Conservation (phyloP, 2,113 vertebrate genomes). For the Labeo catla region DNA sequence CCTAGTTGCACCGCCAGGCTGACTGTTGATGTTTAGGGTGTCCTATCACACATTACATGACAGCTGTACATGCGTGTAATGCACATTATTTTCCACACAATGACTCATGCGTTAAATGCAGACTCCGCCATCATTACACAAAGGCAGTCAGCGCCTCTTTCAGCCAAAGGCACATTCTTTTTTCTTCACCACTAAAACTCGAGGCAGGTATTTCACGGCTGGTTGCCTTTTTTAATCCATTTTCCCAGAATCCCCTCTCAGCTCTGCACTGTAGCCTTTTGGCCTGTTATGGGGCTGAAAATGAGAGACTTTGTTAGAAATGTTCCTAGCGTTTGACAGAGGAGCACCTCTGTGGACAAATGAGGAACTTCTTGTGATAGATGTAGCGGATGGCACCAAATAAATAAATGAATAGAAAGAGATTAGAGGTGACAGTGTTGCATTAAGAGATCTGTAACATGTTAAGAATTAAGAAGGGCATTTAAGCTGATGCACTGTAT, state of each 20-base stretch:
- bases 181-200: slow-evolving; percentile 68
- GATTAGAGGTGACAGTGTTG: background rate
- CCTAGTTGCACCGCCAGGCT: background rate
- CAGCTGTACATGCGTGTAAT: background rate
- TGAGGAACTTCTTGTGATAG: background rate
- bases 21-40: background rate
- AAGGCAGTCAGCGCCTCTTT: slow-evolving; percentile 21
- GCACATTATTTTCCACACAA: slow-evolving; percentile 11
- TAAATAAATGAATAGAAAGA: background rate
- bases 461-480: background rate
- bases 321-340: background rate
- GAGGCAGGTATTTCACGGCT: slow-evolving; percentile 79
- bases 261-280: background rate
- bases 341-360: background rate
- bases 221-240: slow-evolving; percentile 76
- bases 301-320: background rate
- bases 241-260: slow-evolving; percentile 40
- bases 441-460: background rate
- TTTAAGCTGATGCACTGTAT: background rate
- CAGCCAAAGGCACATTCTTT: slow-evolving; percentile 62
- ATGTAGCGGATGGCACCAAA: background rate
- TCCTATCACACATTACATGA: slow-evolving; percentile 11
- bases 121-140: slow-evolving; percentile 5
- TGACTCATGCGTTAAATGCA: background rate
- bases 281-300: background rate